A percentile compares a stretch with the other conserved stretches of the same genome.
phyloP scores from a whole-genome alignment of 1,140 invertebrate species.

The Drosophila burlai region DNA sequence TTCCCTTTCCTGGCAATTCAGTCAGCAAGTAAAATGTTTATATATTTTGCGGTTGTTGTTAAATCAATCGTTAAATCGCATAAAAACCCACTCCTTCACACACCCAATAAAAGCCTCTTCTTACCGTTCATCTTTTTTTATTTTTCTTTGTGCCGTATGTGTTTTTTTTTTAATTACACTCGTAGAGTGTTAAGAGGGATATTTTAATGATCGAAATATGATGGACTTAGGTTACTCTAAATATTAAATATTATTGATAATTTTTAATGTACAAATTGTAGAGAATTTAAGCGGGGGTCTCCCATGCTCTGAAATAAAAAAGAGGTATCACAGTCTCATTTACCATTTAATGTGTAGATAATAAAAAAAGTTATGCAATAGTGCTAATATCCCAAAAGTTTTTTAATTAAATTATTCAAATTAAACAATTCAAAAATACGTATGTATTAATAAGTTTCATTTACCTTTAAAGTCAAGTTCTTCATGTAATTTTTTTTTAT shows the following conservation, averaged over 20 bases:
- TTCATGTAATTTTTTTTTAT: no score
- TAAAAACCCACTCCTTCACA: conserved; percentile 68
- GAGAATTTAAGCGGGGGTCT: no score
- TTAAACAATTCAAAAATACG: no score
- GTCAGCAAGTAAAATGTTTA: conserved; percentile 53
- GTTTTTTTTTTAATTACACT: conserved; percentile 18
- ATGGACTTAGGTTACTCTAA: neutral
- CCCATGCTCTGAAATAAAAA: no score
- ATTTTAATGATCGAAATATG: neutral
- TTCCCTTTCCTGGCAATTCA: conserved; percentile 47
- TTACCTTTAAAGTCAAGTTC: no score
- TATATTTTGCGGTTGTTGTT: conserved; percentile 67
- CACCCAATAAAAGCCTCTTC: conserved; percentile 32
- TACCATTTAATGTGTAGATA: no score
- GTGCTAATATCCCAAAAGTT: no score
- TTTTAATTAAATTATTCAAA: no score
- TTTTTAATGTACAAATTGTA: no score
- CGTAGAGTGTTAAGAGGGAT: neutral
- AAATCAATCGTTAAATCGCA: conserved; percentile 79
- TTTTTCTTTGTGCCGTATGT: conserved; percentile 10
- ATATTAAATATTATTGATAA: neutral
- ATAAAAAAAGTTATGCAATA: no score
- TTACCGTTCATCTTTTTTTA: conserved; percentile 21
- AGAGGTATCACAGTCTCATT: no score
- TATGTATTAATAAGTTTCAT: no score